phyloP scores from a whole-genome alignment of 2,888 invertebrate genomes.

The Aporophyla nigra region DNA sequence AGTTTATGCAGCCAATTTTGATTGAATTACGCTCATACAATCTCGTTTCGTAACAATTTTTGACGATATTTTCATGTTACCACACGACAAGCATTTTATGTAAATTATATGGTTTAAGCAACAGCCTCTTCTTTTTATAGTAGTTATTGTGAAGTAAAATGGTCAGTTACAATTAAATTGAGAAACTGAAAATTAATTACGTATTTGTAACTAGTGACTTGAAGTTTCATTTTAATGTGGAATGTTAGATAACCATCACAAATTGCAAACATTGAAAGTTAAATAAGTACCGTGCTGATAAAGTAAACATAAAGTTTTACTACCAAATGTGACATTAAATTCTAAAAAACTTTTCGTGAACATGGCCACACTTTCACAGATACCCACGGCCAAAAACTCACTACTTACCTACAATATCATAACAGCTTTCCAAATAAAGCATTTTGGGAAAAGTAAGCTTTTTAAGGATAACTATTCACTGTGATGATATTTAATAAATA shows the following conservation, averaged over 20 bases:
- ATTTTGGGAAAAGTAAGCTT: not conserved
- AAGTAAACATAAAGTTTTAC: not conserved
- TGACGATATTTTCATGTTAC: not conserved
- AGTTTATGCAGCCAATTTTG: not conserved
- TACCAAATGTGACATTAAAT: conserved; percentile 1
- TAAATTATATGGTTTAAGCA: not conserved
- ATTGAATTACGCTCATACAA: not conserved
- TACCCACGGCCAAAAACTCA: not conserved
- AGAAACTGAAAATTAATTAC: not conserved
- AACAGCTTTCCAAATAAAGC: not conserved
- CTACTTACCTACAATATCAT: not conserved
- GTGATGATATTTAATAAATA: too few relatives aligned
- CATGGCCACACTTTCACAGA: not conserved
- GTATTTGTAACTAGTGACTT: not conserved
- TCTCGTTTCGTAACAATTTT: not conserved
- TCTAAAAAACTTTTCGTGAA: conserved; percentile 1
- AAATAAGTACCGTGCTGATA: not conserved
- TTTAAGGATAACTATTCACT: too few relatives aligned
- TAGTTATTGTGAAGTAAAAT: not conserved
- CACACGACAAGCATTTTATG: not conserved
- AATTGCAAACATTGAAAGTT: not conserved
- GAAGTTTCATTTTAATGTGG: not conserved
- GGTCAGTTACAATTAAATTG: too few relatives aligned
- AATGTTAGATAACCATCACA: not conserved
- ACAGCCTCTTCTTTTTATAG: not conserved